Evolutionary conservation across 2,113 vertebrate genomes (phyloP), one percentile per base, ranked within the genome.

Genomic region (Brienomyrus longianalis): DNA sequence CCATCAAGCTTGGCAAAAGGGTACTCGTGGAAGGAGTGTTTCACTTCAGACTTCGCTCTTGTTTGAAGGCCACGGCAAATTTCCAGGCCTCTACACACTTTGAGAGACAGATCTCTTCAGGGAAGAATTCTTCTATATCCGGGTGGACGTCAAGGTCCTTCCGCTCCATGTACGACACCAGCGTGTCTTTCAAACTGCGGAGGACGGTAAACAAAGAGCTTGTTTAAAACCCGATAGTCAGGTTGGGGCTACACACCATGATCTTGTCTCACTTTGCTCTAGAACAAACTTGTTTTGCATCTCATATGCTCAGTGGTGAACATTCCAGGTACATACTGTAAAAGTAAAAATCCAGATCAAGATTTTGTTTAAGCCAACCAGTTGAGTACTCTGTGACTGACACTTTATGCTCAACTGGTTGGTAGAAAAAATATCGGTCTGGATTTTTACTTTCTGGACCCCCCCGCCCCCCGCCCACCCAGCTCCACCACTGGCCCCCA

Each of bases 71-170:
- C 0, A 97, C 95, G 0, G 96, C 96, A 0, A 94, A 93, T 92
- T 95, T 97, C 98, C 98, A 99, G 0, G 96, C 95, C 1, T 96
- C 95, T 0, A 96, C 80, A 0, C 94, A 96, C 0, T 95, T 96
- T 2, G 94, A 93, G 83, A 99, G 93, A 0, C 51, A 88, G 85
- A 99, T 97, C 84, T 95, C 88, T 0, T 94, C 91, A 0, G 98
- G 98, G 93, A 99, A 97, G 15, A 91, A 6, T 4, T 93, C 92
- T 0, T 96, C 92, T 91, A 98, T 84, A 5, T 98, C 97, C 0
- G 62, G 23, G 10, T 93, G 94, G 3, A 93, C 1, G 0, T 95
- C 96, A 0, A 95, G 86, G n/a, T 95, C 93, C 93, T 99, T 98
- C 0, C 39, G 91, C 84, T 98, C 95, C 19, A 99, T 95, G 93